A percentile compares a stretch with the other conserved stretches of the same genome.
phyloP scores from a whole-genome alignment of 2,113 vertebrate genomes.

The Phrynosoma platyrhinos region DNA sequence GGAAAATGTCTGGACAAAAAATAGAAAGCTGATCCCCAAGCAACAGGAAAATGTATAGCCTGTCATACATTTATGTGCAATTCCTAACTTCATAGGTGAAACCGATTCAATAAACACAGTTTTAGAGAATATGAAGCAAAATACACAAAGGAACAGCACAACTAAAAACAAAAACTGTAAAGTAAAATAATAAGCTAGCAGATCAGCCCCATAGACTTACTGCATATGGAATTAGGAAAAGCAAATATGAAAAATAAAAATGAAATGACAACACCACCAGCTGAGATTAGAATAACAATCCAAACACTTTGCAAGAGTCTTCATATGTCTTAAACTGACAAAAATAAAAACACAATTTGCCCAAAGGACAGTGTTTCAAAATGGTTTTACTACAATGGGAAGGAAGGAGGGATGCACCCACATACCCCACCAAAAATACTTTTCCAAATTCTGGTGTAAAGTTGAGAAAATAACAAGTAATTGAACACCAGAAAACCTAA shows the following conservation, averaged over 20 bases:
- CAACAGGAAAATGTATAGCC: neutral
- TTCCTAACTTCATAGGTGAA: neutral
- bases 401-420: too few relatives aligned
- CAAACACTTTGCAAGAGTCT: neutral
- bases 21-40: neutral
- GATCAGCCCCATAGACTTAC: neutral
- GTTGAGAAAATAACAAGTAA: too few relatives aligned
- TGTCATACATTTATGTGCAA: neutral
- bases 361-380: neutral
- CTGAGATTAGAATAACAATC: neutral
- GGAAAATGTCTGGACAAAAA: neutral
- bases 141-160: neutral
- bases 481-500: too few relatives aligned
- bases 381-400: neutral
- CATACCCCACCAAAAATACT: too few relatives aligned
- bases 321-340: neutral
- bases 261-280: neutral
- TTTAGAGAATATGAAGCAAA: conserved; percentile 2
- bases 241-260: neutral
- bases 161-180: neutral
- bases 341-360: neutral
- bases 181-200: neutral
- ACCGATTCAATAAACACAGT: neutral
- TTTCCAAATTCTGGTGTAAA: too few relatives aligned
- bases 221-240: neutral